Evolutionary conservation across 1,140 invertebrate species (phyloP).

Genomic region (Zelostemma sp.): DNA sequence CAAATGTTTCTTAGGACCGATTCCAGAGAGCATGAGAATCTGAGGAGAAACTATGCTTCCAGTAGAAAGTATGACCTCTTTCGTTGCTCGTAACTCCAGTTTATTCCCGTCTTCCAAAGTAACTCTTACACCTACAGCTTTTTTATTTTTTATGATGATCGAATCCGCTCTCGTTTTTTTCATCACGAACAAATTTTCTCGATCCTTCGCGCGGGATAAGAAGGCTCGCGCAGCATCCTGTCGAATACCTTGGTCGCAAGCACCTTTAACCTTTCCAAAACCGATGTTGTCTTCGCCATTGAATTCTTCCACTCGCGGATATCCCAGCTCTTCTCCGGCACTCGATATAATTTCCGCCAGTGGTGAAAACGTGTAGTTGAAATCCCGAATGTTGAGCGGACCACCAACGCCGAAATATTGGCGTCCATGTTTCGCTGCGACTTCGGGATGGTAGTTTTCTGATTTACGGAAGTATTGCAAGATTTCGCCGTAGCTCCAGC

Average conservation of each 20-base stretch:
- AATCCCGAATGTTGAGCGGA: constrained; percentile 61
- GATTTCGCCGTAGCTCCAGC: constrained; percentile 73
- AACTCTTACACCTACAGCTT: constrained; percentile 63
- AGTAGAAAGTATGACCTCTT: constrained; percentile 76
- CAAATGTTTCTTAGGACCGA: constrained; percentile 79
- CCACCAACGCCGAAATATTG: constrained; percentile 56
- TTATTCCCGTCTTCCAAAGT: constrained; percentile 63
- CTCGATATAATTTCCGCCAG: constrained; percentile 60
- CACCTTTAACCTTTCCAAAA: constrained; percentile 67
- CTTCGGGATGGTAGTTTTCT: constrained; percentile 54
- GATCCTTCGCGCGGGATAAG: constrained; percentile 72
- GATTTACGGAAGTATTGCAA: constrained; percentile 73
- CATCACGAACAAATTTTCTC: constrained; percentile 78
- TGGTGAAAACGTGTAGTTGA: constrained; percentile 66
- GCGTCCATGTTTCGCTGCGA: constrained; percentile 42
- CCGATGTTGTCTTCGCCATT: constrained; percentile 69
- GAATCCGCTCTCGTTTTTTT: constrained; percentile 74
- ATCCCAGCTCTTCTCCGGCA: constrained; percentile 62
- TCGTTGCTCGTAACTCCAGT: constrained; percentile 66
- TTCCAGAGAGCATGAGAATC: constrained; percentile 80
- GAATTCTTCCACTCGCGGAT: constrained; percentile 58
- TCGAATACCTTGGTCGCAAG: constrained; percentile 72
- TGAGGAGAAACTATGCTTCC: constrained; percentile 74
- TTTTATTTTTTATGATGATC: constrained; percentile 69
- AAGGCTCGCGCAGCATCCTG: constrained; percentile 76